These are phyloP conservation scores for Oscheius sp. DNA, from an alignment of 2,888 invertebrate genomes.

Conservation along the genomic window DNA sequence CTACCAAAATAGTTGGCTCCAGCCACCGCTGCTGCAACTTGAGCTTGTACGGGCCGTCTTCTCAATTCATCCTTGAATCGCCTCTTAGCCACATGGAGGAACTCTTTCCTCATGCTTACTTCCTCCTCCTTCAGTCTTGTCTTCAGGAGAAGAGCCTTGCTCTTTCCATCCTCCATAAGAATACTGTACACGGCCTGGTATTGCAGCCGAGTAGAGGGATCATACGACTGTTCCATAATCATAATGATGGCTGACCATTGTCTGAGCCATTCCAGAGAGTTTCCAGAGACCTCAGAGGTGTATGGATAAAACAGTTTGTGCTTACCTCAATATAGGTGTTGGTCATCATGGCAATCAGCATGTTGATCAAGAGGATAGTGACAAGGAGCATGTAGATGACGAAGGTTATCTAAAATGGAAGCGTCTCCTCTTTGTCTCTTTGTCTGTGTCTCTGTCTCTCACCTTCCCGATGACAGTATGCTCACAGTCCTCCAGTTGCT, in stretches of 20 bases:
- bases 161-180: conserved; percentile 78
- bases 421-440: too few relatives aligned
- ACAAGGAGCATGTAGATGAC: conserved; percentile 97
- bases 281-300: conserved; percentile 84
- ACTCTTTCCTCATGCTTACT: conserved; percentile 92
- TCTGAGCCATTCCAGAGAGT: conserved; percentile 96
- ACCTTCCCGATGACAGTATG: conserved; percentile 80
- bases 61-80: conserved; percentile 85
- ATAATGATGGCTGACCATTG: conserved; percentile 97
- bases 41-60: conserved; percentile 47
- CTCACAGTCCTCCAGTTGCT: conserved; percentile 84
- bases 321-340: conserved; percentile 90
- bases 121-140: conserved; percentile 82
- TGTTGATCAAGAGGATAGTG: conserved; percentile 88
- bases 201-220: conserved; percentile 86
- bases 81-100: conserved; percentile 88
- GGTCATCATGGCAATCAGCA: conserved; percentile 99
- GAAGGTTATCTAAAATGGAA: conserved; percentile 79
- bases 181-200: conserved; percentile 91
- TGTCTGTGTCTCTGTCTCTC: too few relatives aligned
- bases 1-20: conserved; percentile 51
- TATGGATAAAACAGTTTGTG: not conserved
- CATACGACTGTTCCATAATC: conserved; percentile 94
- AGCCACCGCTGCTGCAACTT: not conserved
- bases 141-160: conserved; percentile 62